These are phyloP conservation scores for Helicoverpa zea DNA, from an alignment of 1,140 invertebrate genomes.

Conservation along the genomic window DNA sequence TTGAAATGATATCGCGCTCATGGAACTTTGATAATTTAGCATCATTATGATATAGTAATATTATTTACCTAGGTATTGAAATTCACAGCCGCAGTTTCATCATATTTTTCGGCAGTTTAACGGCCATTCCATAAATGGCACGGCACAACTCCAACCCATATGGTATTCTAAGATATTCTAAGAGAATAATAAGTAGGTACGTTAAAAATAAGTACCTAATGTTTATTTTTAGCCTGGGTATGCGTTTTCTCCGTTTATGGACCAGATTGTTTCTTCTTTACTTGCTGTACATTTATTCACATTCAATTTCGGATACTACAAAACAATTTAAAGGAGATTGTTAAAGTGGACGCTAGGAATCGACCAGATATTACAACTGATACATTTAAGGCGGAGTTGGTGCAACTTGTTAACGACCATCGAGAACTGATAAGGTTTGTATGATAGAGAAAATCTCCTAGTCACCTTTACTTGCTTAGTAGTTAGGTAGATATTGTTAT, in stretches of 20 bases:
- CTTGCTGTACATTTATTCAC: slow-evolving; percentile 61
- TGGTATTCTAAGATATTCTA: too few species aligned
- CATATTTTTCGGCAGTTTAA: not conserved
- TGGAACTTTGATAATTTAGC: slow-evolving; percentile 6
- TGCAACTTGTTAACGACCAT: slow-evolving; percentile 57
- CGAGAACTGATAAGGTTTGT: slow-evolving; percentile 60
- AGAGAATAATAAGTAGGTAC: too few species aligned
- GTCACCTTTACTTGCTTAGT: not conserved
- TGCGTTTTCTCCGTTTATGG: slow-evolving; percentile 53
- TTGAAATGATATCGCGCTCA: slow-evolving; percentile 6
- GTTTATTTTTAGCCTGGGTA: slow-evolving; percentile 55
- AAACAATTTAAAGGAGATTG: slow-evolving; percentile 54
- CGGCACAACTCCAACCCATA: too few species aligned
- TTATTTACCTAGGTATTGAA: slow-evolving; percentile 2
- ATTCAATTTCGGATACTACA: slow-evolving; percentile 59
- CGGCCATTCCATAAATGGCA: too few species aligned
- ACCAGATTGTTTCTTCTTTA: slow-evolving; percentile 61
- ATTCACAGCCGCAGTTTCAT: not conserved
- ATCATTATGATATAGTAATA: too few species aligned
- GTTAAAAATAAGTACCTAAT: not conserved
- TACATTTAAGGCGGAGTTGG: slow-evolving; percentile 44
- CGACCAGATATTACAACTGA: slow-evolving; percentile 9
- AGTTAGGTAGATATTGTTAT: not conserved
- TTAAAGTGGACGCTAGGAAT: not conserved
- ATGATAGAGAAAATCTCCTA: not conserved